Conservation (phyloP, 2,888 invertebrate genomes). For the Meliscaeva auricollis region DNA sequence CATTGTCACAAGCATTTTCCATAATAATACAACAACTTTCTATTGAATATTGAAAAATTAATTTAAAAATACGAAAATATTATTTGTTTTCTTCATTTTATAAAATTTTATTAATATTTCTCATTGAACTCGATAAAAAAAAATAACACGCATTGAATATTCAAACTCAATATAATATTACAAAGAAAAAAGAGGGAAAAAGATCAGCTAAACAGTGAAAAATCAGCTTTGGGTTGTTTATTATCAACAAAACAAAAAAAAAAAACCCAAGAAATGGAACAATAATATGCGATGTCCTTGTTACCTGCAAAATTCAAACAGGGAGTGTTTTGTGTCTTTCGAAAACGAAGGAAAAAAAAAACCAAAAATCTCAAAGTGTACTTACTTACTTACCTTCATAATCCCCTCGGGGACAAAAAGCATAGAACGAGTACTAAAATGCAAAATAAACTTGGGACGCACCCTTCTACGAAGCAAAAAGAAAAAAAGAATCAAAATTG, state of each 20-base stretch:
- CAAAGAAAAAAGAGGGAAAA: neutral
- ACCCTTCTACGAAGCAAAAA: slow-evolving; percentile 46
- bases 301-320: slow-evolving; percentile 5
- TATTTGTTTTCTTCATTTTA: neutral
- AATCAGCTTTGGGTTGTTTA: neutral
- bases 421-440: slow-evolving; percentile 16
- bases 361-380: slow-evolving; percentile 14
- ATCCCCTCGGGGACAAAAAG: slow-evolving; percentile 32
- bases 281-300: slow-evolving; percentile 42
- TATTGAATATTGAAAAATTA: neutral
- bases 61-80: slow-evolving; percentile 5
- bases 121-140: neutral
- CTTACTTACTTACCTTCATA: slow-evolving; percentile 11
- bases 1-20: neutral
- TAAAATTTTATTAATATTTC: neutral
- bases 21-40: neutral
- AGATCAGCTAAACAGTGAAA: neutral
- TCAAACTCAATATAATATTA: slow-evolving; percentile 7
- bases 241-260: slow-evolving; percentile 1
- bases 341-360: neutral
- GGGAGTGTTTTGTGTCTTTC: neutral
- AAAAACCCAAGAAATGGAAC: slow-evolving; percentile 20
- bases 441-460: slow-evolving; percentile 28
- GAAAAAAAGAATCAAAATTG: slow-evolving; percentile 54
- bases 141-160: neutral